phyloP scores from a whole-genome alignment of 2,888 invertebrate genomes.

The Pherbina coryleti region DNA sequence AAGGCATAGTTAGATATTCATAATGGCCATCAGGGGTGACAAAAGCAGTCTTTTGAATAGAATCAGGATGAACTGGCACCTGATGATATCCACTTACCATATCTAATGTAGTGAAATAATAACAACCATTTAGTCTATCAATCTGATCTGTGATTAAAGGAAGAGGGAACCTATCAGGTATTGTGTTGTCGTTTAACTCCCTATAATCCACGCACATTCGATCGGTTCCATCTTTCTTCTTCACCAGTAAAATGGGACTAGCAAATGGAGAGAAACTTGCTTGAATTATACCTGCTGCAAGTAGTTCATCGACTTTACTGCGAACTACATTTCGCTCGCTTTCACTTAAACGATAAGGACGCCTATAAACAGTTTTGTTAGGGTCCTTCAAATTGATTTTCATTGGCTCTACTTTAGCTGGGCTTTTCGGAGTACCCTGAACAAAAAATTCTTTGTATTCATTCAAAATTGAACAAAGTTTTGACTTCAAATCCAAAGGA shows the following conservation, averaged over 20 bases:
- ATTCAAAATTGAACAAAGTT: background rate
- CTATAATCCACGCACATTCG: no score
- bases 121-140: constrained; percentile 17
- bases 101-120: constrained; percentile 22
- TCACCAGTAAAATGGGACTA: background rate
- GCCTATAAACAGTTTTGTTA: no score
- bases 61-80: constrained; percentile 34
- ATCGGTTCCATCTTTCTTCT: no score
- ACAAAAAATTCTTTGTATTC: background rate
- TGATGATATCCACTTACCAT: constrained; percentile 43
- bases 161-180: background rate
- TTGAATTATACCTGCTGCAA: background rate
- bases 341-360: no score
- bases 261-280: background rate
- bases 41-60: constrained; percentile 41
- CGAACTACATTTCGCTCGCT: background rate
- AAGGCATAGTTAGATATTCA: constrained; percentile 39
- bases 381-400: no score
- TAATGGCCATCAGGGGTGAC: no score
- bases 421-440: background rate
- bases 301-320: background rate
- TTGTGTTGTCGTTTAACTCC: no score
- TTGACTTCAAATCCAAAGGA: background rate
- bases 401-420: background rate
- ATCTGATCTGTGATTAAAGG: background rate